These are phyloP conservation scores for Hycleus cichorii DNA, from an alignment of 1,140 invertebrate genomes.

Conservation along the genomic window DNA sequence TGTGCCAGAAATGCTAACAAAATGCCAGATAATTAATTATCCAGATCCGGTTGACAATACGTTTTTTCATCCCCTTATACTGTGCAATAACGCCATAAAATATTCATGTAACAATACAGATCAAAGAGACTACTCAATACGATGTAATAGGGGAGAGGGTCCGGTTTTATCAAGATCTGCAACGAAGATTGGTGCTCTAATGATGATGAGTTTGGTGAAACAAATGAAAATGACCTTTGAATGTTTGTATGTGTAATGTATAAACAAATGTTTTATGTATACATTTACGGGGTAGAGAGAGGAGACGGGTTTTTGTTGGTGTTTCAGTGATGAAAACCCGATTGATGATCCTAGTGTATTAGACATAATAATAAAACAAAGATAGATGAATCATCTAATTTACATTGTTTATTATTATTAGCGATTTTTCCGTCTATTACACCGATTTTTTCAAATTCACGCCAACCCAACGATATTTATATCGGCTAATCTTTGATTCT, in stretches of 20 bases:
- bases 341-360: background rate
- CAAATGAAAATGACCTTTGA: conserved; percentile 15
- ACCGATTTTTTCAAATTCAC: conserved; percentile 4
- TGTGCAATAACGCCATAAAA: background rate
- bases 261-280: too few species aligned
- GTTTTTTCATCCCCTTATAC: background rate
- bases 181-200: conserved; percentile 8
- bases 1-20: background rate
- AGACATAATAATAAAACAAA: too few species aligned
- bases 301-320: conserved; percentile 5
- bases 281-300: too few species aligned
- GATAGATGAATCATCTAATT: too few species aligned
- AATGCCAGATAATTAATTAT: conserved; percentile 8
- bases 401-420: background rate
- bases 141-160: background rate
- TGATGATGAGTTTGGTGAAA: conserved; percentile 8
- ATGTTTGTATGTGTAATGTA: conserved; percentile 1
- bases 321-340: background rate
- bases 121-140: background rate
- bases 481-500: conserved; percentile 9
- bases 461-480: conserved; percentile 6
- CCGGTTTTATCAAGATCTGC: conserved; percentile 4
- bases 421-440: background rate
- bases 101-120: conserved; percentile 10
- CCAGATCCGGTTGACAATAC: background rate